Percentiles rank a stretch among this genome's conserved stretches.
Conservation (phyloP, 2,113 vertebrate species). For the Trichomycterus rosablanca region DNA sequence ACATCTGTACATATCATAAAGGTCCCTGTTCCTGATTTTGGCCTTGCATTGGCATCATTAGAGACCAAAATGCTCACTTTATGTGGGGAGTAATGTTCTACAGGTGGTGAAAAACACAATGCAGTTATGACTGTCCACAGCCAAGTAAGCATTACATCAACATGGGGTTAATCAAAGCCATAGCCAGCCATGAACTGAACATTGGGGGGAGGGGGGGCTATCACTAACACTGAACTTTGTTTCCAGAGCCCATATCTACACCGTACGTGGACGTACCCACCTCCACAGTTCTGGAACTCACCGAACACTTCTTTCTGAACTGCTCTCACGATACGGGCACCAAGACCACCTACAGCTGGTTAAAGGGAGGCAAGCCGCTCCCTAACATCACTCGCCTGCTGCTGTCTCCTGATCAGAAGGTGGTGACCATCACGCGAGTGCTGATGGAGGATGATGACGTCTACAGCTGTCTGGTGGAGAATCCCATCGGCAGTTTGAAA, state of each 20-base stretch:
- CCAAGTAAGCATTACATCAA: no score
- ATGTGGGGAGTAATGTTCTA: no score
- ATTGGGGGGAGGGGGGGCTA: no score
- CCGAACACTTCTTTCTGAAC: slow-evolving; percentile 83
- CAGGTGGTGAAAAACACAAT: no score
- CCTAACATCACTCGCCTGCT: slow-evolving; percentile 80
- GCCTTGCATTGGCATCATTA: no score
- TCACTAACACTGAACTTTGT: no score
- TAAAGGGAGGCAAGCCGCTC: slow-evolving; percentile 82
- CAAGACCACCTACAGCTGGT: slow-evolving; percentile 85
- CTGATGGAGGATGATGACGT: slow-evolving; percentile 83
- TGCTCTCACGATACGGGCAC: slow-evolving; percentile 89
- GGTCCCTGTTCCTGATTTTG: no score
- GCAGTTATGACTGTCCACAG: no score
- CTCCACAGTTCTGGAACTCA: slow-evolving; percentile 85
- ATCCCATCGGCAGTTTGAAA: slow-evolving; percentile 80
- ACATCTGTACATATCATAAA: no score
- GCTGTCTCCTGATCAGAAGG: slow-evolving; percentile 82
- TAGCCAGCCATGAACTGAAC: no score
- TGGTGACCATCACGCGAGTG: slow-evolving; percentile 84
- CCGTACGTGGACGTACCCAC: slow-evolving; percentile 77
- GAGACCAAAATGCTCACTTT: no score
- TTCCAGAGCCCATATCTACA: slow-evolving; percentile 86
- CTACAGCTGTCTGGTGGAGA: slow-evolving; percentile 86
- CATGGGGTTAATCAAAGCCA: no score